Base-by-base conservation (phyloP, 1,140 invertebrate species). In the Eupeodes corollae region DNA sequence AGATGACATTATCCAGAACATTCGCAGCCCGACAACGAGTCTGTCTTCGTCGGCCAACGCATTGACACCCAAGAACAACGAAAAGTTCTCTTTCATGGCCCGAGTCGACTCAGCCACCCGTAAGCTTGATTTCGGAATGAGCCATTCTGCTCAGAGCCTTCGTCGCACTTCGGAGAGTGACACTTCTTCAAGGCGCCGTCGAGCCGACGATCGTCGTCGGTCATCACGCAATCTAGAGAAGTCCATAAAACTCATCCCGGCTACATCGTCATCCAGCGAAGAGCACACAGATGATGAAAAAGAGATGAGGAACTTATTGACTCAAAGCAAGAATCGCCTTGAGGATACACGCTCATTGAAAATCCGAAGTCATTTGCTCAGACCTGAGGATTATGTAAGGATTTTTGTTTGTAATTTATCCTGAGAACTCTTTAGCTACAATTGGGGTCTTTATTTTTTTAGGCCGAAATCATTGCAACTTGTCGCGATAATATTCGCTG, bases 381-480 rank as follows among this genome's bases (percentile, higher is more conserved):
- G 61, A 19, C 63, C 65, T 9, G 65, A 69, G 49, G 67, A 69
- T 53, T 69, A 68, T 56, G 70, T 71, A 56, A 61, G 59, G 58
- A 14, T 21, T 32, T 30, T 5, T 11, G n/a, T n/a, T n/a, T n/a
- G n/a, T 30, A 5, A 19, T 18, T 21, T 5, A 5, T 26, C 21
- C 37, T 49, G 38, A 5, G 16, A 44, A 13, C 34, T 48, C 3
- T 34, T 31, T 44, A 37, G 5, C 19, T 12, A 42, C 42, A 40
- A 19, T 38, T 37, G 31, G 14, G 33, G 32, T 49, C 41, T 37
- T 34, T 46, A 50, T 47, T 54, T n/a, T n/a, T n/a, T 33, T 70
- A 89, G 86, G 77, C 74, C 50, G 84, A 88, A 68, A 74, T 88
- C 49, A 71, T 83, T 56, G 78, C 78, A 38, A 83, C 82, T 37